Conservation (phyloP, 1,140 invertebrate genomes). For the Calliphora vicina region DNA sequence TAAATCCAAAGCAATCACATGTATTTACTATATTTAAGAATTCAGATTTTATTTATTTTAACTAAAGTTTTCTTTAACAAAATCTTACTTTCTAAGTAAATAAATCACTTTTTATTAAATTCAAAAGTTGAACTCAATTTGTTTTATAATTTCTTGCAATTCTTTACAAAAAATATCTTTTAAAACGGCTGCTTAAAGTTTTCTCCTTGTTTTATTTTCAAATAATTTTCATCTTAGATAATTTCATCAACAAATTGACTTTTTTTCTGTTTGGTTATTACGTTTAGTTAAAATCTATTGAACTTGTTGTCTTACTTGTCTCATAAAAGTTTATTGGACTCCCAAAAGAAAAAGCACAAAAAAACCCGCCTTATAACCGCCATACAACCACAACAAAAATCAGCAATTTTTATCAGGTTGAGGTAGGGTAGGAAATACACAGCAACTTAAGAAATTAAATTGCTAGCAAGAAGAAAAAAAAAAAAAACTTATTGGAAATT, state of each 20-base stretch:
- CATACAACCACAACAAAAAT: neutral
- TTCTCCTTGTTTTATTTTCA: neutral
- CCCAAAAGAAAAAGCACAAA: neutral
- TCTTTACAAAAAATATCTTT: neutral
- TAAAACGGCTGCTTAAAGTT: neutral
- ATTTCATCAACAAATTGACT: neutral
- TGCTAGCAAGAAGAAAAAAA: neutral
- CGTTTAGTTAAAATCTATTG: neutral
- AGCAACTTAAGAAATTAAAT: neutral
- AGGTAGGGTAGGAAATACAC: neutral
- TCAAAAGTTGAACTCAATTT: too few relatives aligned
- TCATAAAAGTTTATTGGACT: neutral
- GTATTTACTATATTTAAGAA: too few relatives aligned
- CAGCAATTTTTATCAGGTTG: neutral
- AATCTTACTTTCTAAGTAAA: too few relatives aligned
- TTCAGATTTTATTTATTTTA: too few relatives aligned
- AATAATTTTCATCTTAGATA: neutral
- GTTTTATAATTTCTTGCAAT: too few relatives aligned
- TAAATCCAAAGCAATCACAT: too few relatives aligned
- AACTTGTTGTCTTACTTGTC: constrained; percentile 2
- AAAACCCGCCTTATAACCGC: neutral
- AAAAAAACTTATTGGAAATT: constrained; percentile 8
- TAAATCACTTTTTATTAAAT: too few relatives aligned
- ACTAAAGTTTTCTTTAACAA: too few relatives aligned
- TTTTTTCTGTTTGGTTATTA: neutral